Base-by-base conservation (phyloP, 2,888 invertebrate species). In the Seira musarum region DNA sequence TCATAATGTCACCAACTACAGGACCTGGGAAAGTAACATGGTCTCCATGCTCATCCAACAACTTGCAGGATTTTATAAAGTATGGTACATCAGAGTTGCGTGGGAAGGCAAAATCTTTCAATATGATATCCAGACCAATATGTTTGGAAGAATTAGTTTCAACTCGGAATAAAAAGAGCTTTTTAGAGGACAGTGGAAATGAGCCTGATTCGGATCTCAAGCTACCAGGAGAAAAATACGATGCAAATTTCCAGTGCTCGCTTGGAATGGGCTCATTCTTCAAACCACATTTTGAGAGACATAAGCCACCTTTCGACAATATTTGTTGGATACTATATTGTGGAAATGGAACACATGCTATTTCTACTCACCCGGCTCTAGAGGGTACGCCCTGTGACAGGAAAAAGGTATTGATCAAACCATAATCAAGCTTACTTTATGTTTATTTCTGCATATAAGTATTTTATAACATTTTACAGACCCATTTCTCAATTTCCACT, bases 241-340 rank as follows among this genome's bases (percentile, higher is more conserved):
- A 87, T 46, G 84, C 88, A 1, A 84, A 85, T 64, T 83, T 87
- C 21, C 89, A 89, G 72, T 89, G 89, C 78, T 84, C 86, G 40
- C 82, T 88, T 24, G 87, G 88, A 10, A 82, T 88, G 22, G 88
- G 82, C 3, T 82, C 85, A 66, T 88, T 87, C 80, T 88, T 87
- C 81, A 87, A 84, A 60, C 87, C 88, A n/a, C 88, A 88, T 81
- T 83, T 87, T 30, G 86, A 87, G 30, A 83, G 87, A 13, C 86
- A 87, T 76, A 66, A 81, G 64, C 53, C 83, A 10, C 89, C 88
- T 6, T 89, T 88, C 75, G 88, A 89, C 88, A 86, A 88, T 72
- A 87, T 89, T 25, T 89, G 88, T 71, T 87, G 88, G 67, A 88
- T 88, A 78, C 79, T 89, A 15, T 88, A 88, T 87, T 89, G 88